Base-by-base conservation (phyloP, 1,140 invertebrate species). In the Oryzaephilus surinamensis region DNA sequence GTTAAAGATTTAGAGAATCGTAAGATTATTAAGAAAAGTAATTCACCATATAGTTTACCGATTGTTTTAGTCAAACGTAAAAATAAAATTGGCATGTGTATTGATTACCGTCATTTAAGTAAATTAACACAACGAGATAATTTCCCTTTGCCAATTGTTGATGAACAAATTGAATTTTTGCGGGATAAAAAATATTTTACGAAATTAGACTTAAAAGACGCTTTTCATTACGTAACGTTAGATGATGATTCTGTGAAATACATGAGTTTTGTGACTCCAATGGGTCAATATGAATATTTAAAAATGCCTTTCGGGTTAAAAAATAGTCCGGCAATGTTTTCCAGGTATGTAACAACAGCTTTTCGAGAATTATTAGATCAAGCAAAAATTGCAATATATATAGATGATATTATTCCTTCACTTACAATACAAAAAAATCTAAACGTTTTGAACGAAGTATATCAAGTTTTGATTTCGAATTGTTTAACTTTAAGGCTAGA, bases 41-140 rank as follows among this genome's bases (percentile, higher is more conserved):
- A 32, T 32, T 32, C 31, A 10, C 31, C 31, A 8, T 32, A 32
- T 18, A 12, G 14, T 5, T 32, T 16, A 4, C 65, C 65, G 0
- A 44, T 70, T 0, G 59, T 70, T 0, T 36, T 71, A 7, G 63
- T 65, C 13, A 74, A 74, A 40, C 67, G 69, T 51, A 63, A 66
- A 47, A 57, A 58, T 6, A 45, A 48, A 1, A 34, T 48, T 8
- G 20, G 71, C 11, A 57, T 73, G 7, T 74, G 70, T 54, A 46
- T 73, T 1, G 69, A 76, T 46, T 74, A 62, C 44, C 45, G 69
- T 6, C 28, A 38, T 15, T 37, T 72, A 5, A 74, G 73, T 48
- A 58, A 54, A 36, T 43, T 43, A 15, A 48, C 55, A 13, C 18
- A 51, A 16, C 47, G 54, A 51, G 49, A 61, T 36, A 41, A 47